Evolutionary conservation across 2,113 vertebrate species (phyloP), one percentile per base, ranked within the genome.

Genomic region (Nematolebias whitei): DNA sequence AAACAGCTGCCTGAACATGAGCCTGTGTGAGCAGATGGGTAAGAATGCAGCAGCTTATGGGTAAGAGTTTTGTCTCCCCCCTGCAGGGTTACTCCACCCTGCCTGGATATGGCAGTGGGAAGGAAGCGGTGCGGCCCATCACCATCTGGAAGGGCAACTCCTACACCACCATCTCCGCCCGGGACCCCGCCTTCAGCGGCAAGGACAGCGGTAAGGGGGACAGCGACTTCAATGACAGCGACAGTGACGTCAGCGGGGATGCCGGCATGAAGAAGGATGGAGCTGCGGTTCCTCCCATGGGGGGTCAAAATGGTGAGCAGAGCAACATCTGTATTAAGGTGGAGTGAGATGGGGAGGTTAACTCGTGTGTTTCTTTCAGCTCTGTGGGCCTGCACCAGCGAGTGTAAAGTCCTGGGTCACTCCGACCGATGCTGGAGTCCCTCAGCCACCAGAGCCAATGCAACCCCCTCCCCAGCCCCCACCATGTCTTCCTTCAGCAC

Each of bases 341-440:
- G n/a, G n/a, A n/a, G n/a, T n/a, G n/a, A n/a, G n/a, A n/a, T n/a
- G n/a, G n/a, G n/a, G n/a, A n/a, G n/a, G n/a, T n/a, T n/a, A n/a
- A n/a, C n/a, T n/a, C n/a, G n/a, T n/a, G n/a, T n/a, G 0, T 32
- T 18, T 26, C 38, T 47, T 32, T 18, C 44, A 99, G 97, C 93
- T 85, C 87, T 99, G 70, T 98, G 97, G 97, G 95, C 97, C 0
- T 98, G 97, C 81, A 99, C 97, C 0, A 97, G 96, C 0, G 97
- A 99, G 75, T 99, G 97, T 83, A 99, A 97, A 85, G 93, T 98
- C 79, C 92, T 99, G 65, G 98, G 98, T 18, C 97, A 99, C 82
- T 99, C 98, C 0, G 98, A 99, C 55, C 94, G 96, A 74, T 99
- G 98, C 91, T 99, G 98, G 98, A 98, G 96, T 76, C 97, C 98